Base-by-base conservation (phyloP, 1,140 invertebrate genomes). In the Melitaea cinxia region DNA sequence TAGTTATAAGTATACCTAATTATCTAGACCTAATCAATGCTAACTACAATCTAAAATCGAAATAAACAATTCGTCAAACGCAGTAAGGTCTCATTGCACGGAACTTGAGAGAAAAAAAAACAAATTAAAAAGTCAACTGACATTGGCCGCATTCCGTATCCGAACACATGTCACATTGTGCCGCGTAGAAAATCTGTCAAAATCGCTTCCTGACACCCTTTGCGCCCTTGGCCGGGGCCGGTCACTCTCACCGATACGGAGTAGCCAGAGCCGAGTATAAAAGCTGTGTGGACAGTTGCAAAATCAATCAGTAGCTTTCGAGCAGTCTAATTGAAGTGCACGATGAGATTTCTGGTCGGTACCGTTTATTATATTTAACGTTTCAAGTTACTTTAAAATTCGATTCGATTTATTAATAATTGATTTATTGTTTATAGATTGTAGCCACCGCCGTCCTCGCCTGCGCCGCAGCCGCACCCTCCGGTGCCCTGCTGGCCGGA, bases 371-470 rank as follows among this genome's bases (percentile, higher is more conserved):
- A 24, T 45, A 21, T 19, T 21, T 37, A 12, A 15, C 5, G n/a
- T 37, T 14, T 4, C 14, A 26, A 4, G 24, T 26, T 26, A 26
- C 24, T 26, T 26, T 26, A 2, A 26, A 2, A 26, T 37, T 4
- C 12, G 3, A 17, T 45, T 45, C 5, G 6, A 6, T 5, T 3
- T n/a, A 39, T 15, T 15, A 1, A 21, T 19, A 19, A 7, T 19
- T 45, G 10, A n/a, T 45, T 45, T 42, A 6, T 45, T 49, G 65
- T 70, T 69, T 47, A 39, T 71, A 84, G 81, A 82, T 83, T 70
- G 75, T 83, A 64, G 68, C 77, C 78, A 71, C 75, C 72, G 75
- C 77, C 72, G 79, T 85, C 77, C 75, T 80, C 73, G 78, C 77
- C 70, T 82, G 72, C 80, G 80, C 78, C 74, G 71, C 75, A 72